Evolutionary conservation across 2,888 invertebrate genomes (phyloP).

Genomic region (Automeris io): DNA sequence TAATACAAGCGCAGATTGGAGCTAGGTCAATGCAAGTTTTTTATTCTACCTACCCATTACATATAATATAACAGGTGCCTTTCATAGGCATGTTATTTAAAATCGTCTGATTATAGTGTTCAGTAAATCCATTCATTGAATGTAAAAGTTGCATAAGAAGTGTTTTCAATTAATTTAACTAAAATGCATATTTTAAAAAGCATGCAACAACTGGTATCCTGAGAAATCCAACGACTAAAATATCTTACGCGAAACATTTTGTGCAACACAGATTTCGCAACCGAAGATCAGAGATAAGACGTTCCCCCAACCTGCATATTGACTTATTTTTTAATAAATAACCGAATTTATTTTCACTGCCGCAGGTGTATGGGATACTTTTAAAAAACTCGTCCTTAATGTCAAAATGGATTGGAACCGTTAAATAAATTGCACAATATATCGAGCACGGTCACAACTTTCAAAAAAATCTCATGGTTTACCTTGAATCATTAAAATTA

Average conservation of each 20-base stretch:
- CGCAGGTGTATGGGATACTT: slow-evolving; percentile 37
- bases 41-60: too few relatives aligned
- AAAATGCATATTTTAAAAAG: neutral
- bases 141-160: neutral
- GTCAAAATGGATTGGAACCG: slow-evolving; percentile 28
- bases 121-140: slow-evolving; percentile 3
- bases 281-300: slow-evolving; percentile 23
- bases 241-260: slow-evolving; percentile 21
- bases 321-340: slow-evolving; percentile 40
- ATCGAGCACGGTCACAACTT: slow-evolving; percentile 34
- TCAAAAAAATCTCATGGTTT: slow-evolving; percentile 50
- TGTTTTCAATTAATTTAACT: neutral
- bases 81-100: too few relatives aligned
- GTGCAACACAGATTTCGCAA: slow-evolving; percentile 26
- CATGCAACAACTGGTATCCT: neutral
- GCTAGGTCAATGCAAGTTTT: too few relatives aligned
- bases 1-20: too few relatives aligned
- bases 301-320: slow-evolving; percentile 30
- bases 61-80: too few relatives aligned
- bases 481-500: neutral
- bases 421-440: slow-evolving; percentile 43
- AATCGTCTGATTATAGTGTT: too few relatives aligned
- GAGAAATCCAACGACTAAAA: slow-evolving; percentile 1
- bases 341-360: slow-evolving; percentile 27
- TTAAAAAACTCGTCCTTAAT: slow-evolving; percentile 34